phyloP scores from a whole-genome alignment of 2,113 vertebrate genomes.

The Calidris pugnax region DNA sequence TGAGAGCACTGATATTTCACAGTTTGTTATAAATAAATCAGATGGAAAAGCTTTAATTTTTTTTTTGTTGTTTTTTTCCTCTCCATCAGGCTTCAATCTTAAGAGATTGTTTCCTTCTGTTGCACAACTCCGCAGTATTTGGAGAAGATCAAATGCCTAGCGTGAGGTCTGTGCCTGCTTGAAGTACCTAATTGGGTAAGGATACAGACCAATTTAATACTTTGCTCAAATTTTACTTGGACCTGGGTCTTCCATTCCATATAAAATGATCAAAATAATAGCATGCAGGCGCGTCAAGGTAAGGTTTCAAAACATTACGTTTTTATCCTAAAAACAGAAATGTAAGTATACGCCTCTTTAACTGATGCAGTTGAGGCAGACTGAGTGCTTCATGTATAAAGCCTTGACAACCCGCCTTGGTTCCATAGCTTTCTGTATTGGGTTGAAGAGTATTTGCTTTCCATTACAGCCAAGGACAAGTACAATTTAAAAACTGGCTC shows the following conservation, averaged over 20 bases:
- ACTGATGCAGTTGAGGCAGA: background rate
- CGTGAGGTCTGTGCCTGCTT: background rate
- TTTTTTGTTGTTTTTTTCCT: background rate
- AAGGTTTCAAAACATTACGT: background rate
- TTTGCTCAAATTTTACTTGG: background rate
- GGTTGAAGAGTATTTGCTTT: background rate
- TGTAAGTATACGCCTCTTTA: background rate
- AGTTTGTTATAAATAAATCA: background rate
- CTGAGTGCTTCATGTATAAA: background rate
- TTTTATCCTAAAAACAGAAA: background rate
- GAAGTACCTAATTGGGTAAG: background rate
- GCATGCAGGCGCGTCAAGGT: background rate
- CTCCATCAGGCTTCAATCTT: background rate
- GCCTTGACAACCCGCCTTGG: background rate
- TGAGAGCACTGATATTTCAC: background rate
- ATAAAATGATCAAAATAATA: background rate
- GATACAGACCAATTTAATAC: background rate
- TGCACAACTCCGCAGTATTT: background rate
- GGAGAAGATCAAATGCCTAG: background rate
- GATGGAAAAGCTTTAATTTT: background rate
- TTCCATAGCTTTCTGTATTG: background rate
- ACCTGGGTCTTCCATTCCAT: background rate
- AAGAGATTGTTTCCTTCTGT: background rate
- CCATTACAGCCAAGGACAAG: background rate
- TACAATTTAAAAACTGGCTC: background rate